Conservation (phyloP, 2,888 invertebrate species). For the Sarcophaga rosellei region DNA sequence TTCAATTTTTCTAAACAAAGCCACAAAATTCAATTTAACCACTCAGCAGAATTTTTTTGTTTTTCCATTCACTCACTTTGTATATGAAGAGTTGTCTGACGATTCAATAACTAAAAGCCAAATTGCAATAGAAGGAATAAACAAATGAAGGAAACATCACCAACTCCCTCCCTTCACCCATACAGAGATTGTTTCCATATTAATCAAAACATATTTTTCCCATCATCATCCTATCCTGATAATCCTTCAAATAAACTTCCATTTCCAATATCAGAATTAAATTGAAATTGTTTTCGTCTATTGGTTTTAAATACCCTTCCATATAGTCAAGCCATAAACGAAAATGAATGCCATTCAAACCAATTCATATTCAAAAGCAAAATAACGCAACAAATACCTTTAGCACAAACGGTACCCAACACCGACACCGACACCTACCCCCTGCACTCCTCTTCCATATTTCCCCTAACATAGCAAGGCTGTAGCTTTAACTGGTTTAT, state of each 20-base stretch:
- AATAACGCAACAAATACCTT: slow-evolving; percentile 27
- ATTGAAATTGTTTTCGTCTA: slow-evolving; percentile 64
- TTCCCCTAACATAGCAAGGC: no score
- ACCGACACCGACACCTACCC: no score
- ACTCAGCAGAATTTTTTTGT: no score
- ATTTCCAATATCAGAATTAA: slow-evolving; percentile 62
- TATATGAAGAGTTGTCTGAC: background rate
- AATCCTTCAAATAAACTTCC: slow-evolving; percentile 60
- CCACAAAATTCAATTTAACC: no score
- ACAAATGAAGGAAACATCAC: background rate
- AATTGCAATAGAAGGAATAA: background rate
- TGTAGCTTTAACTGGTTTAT: no score
- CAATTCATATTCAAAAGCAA: background rate
- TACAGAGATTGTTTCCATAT: slow-evolving; percentile 30
- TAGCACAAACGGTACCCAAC: no score
- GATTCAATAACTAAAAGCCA: slow-evolving; percentile 39
- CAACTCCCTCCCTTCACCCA: no score
- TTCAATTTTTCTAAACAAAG: no score
- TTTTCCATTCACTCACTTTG: slow-evolving; percentile 22
- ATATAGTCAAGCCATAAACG: background rate
- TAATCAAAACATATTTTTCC: slow-evolving; percentile 60
- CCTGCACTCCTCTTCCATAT: no score
- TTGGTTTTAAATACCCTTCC: slow-evolving; percentile 49
- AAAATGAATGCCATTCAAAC: background rate
- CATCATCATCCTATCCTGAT: slow-evolving; percentile 51